Evolutionary conservation across 2,888 invertebrate species (phyloP), one percentile per base, ranked within the genome.

Genomic region (Patella caerulea): DNA sequence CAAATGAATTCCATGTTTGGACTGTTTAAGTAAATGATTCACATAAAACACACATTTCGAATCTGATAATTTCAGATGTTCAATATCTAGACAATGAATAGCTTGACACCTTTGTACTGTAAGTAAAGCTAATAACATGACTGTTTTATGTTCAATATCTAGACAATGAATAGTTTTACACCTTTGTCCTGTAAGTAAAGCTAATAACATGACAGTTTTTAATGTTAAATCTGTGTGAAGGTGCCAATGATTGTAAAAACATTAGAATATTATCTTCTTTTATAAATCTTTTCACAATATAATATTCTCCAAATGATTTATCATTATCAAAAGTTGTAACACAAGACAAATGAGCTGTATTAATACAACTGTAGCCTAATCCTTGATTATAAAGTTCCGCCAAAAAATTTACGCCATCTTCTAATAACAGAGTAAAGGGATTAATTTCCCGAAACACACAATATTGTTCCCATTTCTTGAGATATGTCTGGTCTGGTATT

Each of bases 231-330:
- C 24, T 24, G 1, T 24, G 24, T 24, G 24, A 24, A 29, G 29
- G 29, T 29, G 29, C 29, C 29, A 29, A 29, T 29, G 29, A 29
- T 29, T 29, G 29, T 29, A 29, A 29, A 29, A 29, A 29, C 29
- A 29, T 24, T 24, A 24, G 24, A 29, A 29, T 29, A 29, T 29
- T 29, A 53, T 80, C 65, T 2, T 80, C 83, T 78, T 78, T 83
- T 79, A 83, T 76, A 56, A 83, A 83, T 45, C 77, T 71, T 34
- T 72, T 76, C 15, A 83, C 69, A 54, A 78, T n/a, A 15, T 69
- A 71, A 71, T 77, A 59, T 45, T 75, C 34, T 2, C 78, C 77
- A 29, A 77, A 54, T 19, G 65, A 65, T 19, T 19, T 19, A 9
- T 17, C 65, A 65, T 65, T 19, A 19, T 65, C 19, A 65, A 65